A percentile compares a stretch with the other conserved stretches of the same genome.
Evolutionary conservation across 2,888 invertebrate species (phyloP).

Genomic region (Pomacea canaliculata): DNA sequence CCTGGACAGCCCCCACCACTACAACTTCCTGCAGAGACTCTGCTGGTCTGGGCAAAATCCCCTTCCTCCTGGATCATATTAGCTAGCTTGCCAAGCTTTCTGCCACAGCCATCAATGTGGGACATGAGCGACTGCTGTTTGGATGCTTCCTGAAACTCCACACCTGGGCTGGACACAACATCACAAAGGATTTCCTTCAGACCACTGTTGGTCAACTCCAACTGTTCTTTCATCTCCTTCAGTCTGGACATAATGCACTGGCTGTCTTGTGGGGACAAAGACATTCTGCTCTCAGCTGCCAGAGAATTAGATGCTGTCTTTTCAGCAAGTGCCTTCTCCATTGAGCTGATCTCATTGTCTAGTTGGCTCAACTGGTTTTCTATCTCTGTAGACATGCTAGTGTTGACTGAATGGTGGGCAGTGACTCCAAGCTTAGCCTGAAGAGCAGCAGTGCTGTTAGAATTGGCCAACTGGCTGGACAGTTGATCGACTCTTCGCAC

Average conservation of each 20-base stretch:
- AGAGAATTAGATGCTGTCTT: slow-evolving; percentile 7
- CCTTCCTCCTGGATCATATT: background rate
- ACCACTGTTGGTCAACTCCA: slow-evolving; percentile 47
- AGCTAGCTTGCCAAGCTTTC: slow-evolving; percentile 49
- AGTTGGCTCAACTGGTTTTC: slow-evolving; percentile 49
- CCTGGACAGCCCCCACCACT: slow-evolving; percentile 14
- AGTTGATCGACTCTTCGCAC: slow-evolving; percentile 10
- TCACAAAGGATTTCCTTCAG: slow-evolving; percentile 47
- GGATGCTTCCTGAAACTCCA: slow-evolving; percentile 3
- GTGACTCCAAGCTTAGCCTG: background rate
- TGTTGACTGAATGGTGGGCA: slow-evolving; percentile 3
- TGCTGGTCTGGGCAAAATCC: slow-evolving; percentile 9
- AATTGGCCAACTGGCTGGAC: background rate
- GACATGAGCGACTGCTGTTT: slow-evolving; percentile 20
- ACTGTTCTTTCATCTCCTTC: slow-evolving; percentile 52
- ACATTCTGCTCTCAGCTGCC: slow-evolving; percentile 1
- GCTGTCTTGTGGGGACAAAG: slow-evolving; percentile 31
- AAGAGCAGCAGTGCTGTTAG: background rate
- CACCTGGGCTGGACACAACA: slow-evolving; percentile 28
- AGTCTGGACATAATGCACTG: slow-evolving; percentile 42
- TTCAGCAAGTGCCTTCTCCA: slow-evolving; percentile 42
- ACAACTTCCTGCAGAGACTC: slow-evolving; percentile 35
- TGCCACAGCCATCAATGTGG: slow-evolving; percentile 41
- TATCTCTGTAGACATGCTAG: slow-evolving; percentile 42
- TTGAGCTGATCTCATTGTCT: slow-evolving; percentile 47